phyloP scores from a whole-genome alignment of 2,113 vertebrate species.

The Dermatemys mawii region DNA sequence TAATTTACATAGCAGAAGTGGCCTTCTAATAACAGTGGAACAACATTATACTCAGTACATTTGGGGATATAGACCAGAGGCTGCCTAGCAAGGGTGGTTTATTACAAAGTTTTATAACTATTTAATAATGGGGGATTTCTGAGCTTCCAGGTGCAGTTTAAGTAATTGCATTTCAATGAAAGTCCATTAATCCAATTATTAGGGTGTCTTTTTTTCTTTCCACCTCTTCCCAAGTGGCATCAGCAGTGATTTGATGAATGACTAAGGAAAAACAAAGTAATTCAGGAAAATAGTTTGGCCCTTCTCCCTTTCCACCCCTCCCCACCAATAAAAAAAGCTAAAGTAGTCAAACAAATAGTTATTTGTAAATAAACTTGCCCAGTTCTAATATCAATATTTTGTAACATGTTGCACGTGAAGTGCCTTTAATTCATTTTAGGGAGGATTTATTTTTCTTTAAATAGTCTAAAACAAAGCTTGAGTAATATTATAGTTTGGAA shows the following conservation, averaged over 20 bases:
- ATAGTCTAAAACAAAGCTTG: conserved; percentile 40
- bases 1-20: background rate
- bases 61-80: background rate
- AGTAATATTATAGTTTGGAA: conserved; percentile 35
- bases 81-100: background rate
- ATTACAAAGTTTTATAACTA: background rate
- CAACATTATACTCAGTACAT: background rate
- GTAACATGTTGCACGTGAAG: background rate
- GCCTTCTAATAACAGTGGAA: background rate
- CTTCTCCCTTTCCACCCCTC: background rate
- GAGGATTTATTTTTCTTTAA: conserved; percentile 45
- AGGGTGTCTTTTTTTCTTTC: background rate
- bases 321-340: background rate
- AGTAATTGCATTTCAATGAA: background rate
- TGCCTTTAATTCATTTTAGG: conserved; percentile 28
- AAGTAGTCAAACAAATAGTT: background rate
- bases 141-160: background rate
- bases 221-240: background rate
- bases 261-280: background rate
- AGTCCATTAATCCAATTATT: background rate
- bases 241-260: background rate
- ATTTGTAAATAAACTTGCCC: background rate
- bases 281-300: background rate
- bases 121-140: background rate
- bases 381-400: background rate